Base-by-base conservation (phyloP, 1,140 invertebrate species). In the Drosophila kohkoa region DNA sequence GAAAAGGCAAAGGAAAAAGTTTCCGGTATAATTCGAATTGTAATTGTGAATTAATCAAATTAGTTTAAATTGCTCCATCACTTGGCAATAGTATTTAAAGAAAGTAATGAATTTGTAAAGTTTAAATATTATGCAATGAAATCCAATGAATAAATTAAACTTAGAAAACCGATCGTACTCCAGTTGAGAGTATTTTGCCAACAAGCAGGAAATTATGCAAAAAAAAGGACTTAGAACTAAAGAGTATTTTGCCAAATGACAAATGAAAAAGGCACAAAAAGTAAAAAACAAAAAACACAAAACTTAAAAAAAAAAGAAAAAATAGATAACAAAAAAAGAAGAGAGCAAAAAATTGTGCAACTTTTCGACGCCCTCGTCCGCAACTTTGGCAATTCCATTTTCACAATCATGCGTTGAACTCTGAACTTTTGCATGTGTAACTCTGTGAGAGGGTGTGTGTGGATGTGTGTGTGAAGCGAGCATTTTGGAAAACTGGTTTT, bases 391-490 rank as follows among this genome's bases (percentile, higher is more conserved):
- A 88, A 87, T 87, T 88, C 80, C 83, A 83, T 87, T 87, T 87
- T 83, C 83, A 88, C 83, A 87, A 87, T 87, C 83, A 87, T 87
- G 83, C 83, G 83, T 87, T 87, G 80, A 88, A 80, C 83, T 87
- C 79, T 87, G 80, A 87, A 87, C 83, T 87, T 78, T 73, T 57
- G 60, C 82, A 41, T 82, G 73, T 71, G 64, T 73, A 57, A 20
- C 32, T 57, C 35, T 11, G 13, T 73, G 59, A 69, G 66, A 72
- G 59, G 4, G 20, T 30, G 35, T 60, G 20, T 55, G 64, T 55
- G 38, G 54, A 52, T 49, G 43, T 64, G 58, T 45, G 46, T 51
- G 46, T 32, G 66, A 32, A 51, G 49, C 15, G 28, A 55, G 82
- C 60, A 88, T 86, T 86, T 83, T 83, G 67, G 77, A 82, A 83